A percentile compares a stretch with the other conserved stretches of the same genome.
These are phyloP conservation scores for Ceratoteleas bidentatus DNA, from an alignment of 1,140 invertebrate species.

Conservation along the genomic window DNA sequence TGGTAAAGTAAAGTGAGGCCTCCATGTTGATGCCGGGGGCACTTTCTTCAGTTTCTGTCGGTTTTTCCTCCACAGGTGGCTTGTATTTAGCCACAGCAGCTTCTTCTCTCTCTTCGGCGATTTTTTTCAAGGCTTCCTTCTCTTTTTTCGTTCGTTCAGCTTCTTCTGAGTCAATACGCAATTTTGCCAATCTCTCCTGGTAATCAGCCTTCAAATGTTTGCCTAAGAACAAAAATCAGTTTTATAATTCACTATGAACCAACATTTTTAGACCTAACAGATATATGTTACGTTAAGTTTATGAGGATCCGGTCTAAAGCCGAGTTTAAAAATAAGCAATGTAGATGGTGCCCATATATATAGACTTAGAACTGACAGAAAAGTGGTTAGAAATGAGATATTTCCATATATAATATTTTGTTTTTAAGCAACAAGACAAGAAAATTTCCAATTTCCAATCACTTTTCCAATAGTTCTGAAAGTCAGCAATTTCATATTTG, in stretches of 20 bases:
- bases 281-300: neutral
- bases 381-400: too few species aligned
- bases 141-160: slow-evolving; percentile 87
- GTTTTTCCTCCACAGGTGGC: slow-evolving; percentile 85
- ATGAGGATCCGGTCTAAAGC: too few species aligned
- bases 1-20: slow-evolving; percentile 87
- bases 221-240: slow-evolving; percentile 11
- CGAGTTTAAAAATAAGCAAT: too few species aligned
- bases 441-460: too few species aligned
- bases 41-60: slow-evolving; percentile 81
- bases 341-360: too few species aligned
- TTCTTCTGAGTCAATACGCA: slow-evolving; percentile 88
- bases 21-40: slow-evolving; percentile 83
- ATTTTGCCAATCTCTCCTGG: slow-evolving; percentile 85
- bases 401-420: too few species aligned
- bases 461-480: too few species aligned
- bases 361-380: too few species aligned
- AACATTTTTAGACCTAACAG: too few species aligned
- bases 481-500: too few species aligned
- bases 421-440: too few species aligned
- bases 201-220: slow-evolving; percentile 88
- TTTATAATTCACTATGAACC: too few species aligned
- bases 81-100: slow-evolving; percentile 89
- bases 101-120: slow-evolving; percentile 88
- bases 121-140: slow-evolving; percentile 87